Conservation (phyloP, 2,113 vertebrate species). For the Hemibagrus wyckioides region DNA sequence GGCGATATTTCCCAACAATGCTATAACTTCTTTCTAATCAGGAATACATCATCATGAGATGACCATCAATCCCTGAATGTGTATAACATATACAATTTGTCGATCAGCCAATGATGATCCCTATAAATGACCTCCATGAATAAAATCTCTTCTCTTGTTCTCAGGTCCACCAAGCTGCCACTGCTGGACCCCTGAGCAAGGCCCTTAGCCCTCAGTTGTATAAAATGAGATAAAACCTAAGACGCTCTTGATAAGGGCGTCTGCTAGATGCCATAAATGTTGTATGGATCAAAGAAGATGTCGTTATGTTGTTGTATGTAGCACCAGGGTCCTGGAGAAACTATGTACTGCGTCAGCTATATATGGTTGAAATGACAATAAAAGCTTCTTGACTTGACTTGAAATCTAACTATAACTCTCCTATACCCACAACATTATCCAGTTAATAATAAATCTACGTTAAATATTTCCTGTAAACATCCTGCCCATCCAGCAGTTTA, state of each 20-base stretch:
- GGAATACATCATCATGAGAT: neutral
- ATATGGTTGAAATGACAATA: too few species aligned
- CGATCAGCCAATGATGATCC: neutral
- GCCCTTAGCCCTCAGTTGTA: too few species aligned
- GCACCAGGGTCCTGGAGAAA: too few species aligned
- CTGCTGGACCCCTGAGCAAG: too few species aligned
- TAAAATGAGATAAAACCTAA: too few species aligned
- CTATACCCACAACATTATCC: neutral
- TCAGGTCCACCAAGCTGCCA: too few species aligned
- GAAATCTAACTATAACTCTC: neutral
- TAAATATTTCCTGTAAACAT: neutral
- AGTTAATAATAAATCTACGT: neutral
- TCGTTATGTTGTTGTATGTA: too few species aligned
- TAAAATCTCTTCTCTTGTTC: neutral
- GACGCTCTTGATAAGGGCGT: too few species aligned
- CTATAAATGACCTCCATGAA: neutral
- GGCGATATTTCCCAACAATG: neutral
- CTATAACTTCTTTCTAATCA: neutral
- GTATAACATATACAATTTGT: neutral
- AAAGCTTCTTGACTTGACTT: too few species aligned
- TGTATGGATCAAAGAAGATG: too few species aligned
- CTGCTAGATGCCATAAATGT: too few species aligned
- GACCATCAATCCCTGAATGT: neutral
- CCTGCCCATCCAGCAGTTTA: neutral
- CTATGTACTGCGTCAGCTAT: too few species aligned